Conservation (phyloP, 2,113 vertebrate species). For the Phyllopteryx taeniolatus region DNA sequence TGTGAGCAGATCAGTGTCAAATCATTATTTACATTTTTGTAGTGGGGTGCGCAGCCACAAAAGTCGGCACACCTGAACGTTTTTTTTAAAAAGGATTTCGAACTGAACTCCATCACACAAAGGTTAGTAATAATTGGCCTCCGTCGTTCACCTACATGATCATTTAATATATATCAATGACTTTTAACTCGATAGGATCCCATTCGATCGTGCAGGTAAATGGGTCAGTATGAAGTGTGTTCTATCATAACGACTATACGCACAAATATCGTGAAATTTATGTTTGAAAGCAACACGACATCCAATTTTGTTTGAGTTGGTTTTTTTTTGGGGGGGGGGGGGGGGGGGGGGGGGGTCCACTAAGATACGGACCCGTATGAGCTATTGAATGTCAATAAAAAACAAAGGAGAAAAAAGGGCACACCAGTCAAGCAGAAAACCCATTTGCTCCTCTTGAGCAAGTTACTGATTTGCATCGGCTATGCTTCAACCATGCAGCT, state of each 20-base stretch:
- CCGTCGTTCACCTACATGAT: no score
- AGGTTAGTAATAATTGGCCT: no score
- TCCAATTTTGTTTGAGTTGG: background rate
- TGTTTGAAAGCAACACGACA: background rate
- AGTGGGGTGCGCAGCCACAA: background rate
- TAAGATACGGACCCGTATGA: background rate
- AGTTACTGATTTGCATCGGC: background rate
- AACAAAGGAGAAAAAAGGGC: background rate
- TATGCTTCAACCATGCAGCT: slow-evolving; percentile 62
- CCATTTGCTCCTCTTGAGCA: slow-evolving; percentile 1
- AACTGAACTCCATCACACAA: no score
- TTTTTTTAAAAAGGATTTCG: no score
- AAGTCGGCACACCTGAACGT: no score
- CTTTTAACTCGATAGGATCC: no score
- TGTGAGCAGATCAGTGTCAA: background rate
- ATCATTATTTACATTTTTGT: background rate
- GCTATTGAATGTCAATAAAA: background rate
- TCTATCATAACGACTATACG: no score
- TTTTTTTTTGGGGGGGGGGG: background rate
- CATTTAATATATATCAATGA: no score
- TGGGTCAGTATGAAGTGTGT: no score
- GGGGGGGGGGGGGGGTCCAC: background rate
- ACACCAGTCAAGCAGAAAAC: slow-evolving; percentile 2
- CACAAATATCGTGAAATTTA: background rate
- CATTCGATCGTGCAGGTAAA: no score